A percentile compares a stretch with the other conserved stretches of the same genome.
Conservation (phyloP, 2,113 vertebrate genomes). For the Ophiodon elongatus region DNA sequence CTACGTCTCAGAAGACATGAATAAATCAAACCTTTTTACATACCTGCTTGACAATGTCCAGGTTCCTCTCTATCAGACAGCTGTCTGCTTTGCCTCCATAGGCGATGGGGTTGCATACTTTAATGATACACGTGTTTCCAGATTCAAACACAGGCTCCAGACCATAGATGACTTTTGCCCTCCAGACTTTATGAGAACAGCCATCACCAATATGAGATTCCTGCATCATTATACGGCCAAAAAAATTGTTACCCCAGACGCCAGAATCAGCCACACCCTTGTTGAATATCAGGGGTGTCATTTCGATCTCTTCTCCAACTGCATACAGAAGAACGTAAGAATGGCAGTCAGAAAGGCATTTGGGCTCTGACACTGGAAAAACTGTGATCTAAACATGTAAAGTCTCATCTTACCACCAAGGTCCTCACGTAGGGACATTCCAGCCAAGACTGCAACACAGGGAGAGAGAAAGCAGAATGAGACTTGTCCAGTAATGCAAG, state of each 20-base stretch:
- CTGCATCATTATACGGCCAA: slow-evolving; percentile 92
- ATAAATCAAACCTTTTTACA: slow-evolving; percentile 18
- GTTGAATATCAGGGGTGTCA: slow-evolving; percentile 94
- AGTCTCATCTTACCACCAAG: slow-evolving; percentile 87
- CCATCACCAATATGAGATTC: slow-evolving; percentile 84
- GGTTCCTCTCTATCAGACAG: slow-evolving; percentile 90
- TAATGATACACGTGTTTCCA: slow-evolving; percentile 91
- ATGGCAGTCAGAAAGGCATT: neutral
- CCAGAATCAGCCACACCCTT: slow-evolving; percentile 94
- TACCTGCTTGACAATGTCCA: slow-evolving; percentile 93
- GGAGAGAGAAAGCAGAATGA: slow-evolving; percentile 8
- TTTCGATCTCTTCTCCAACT: slow-evolving; percentile 99
- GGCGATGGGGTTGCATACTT: slow-evolving; percentile 89
- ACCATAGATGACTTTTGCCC: slow-evolving; percentile 94
- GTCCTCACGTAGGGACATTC: slow-evolving; percentile 91
- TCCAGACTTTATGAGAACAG: slow-evolving; percentile 89
- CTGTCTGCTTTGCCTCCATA: slow-evolving; percentile 92
- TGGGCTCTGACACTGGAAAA: neutral
- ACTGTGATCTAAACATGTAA: neutral
- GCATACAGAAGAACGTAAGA: slow-evolving; percentile 26
- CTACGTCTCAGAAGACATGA: neutral
- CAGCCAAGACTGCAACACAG: slow-evolving; percentile 86
- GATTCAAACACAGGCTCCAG: slow-evolving; percentile 96
- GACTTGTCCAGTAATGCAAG: neutral
- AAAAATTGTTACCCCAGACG: slow-evolving; percentile 94